Conservation (phyloP, 64 coral and sea anemone species). For the Dendronephthya gigantea region DNA sequence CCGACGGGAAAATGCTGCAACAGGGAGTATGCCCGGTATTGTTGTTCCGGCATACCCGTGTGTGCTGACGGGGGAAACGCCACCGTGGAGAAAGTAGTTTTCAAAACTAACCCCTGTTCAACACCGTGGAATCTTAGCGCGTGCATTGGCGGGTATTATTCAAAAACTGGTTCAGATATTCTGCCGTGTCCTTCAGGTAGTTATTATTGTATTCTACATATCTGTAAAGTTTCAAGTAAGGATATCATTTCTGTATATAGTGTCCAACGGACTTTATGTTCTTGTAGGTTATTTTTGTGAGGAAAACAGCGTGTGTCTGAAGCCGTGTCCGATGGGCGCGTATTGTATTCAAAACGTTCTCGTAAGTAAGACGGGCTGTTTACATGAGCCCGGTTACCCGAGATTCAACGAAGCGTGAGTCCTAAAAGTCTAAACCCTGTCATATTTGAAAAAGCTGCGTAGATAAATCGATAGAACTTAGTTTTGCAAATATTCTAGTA, state of each 20-base stretch:
- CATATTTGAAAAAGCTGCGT: too few relatives aligned
- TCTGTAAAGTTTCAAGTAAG: neutral
- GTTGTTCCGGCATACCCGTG: slow-evolving; percentile 5
- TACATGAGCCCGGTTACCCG: too few relatives aligned
- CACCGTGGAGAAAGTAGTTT: neutral
- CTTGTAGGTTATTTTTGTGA: neutral
- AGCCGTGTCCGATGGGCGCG: neutral
- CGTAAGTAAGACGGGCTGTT: neutral
- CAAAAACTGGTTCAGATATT: neutral
- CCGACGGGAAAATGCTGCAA: neutral
- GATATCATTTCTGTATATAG: too few relatives aligned
- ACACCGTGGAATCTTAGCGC: neutral
- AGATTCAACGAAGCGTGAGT: too few relatives aligned
- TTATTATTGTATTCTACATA: neutral
- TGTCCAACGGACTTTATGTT: too few relatives aligned
- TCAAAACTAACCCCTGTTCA: neutral
- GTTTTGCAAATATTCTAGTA: too few relatives aligned
- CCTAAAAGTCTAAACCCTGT: too few relatives aligned
- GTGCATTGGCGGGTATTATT: neutral
- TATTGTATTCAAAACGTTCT: slow-evolving; percentile 7
- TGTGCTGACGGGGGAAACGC: slow-evolving; percentile 4
- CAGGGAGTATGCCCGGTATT: neutral
- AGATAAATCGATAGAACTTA: too few relatives aligned
- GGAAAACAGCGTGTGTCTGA: neutral
- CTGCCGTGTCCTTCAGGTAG: neutral